Conservation (phyloP, 2,888 invertebrate species). For the Pyrrhia umbra region DNA sequence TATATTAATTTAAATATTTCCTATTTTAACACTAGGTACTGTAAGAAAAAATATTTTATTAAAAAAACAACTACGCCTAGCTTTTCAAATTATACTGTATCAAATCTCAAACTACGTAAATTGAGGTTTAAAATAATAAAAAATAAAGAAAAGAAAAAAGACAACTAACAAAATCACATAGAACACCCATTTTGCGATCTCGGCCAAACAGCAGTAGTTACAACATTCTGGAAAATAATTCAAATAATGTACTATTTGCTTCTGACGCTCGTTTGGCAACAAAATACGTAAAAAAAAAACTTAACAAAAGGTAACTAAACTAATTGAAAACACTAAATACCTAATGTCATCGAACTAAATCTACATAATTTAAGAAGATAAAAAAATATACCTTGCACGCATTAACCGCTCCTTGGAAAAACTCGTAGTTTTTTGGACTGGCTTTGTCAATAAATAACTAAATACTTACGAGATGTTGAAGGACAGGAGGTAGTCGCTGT, state of each 20-base stretch:
- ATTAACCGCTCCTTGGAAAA: too few relatives aligned
- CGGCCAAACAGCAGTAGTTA: constrained; percentile 66
- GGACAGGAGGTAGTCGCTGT: neutral
- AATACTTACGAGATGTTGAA: neutral
- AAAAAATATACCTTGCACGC: too few relatives aligned
- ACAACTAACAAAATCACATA: constrained; percentile 63
- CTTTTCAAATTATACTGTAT: neutral
- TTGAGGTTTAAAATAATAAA: constrained; percentile 9
- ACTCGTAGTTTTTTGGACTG: too few relatives aligned
- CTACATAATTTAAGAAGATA: too few relatives aligned
- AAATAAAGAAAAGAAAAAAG: constrained; percentile 22
- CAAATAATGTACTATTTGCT: constrained; percentile 25
- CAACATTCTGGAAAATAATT: constrained; percentile 66
- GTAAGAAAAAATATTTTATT: too few relatives aligned
- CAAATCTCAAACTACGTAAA: neutral
- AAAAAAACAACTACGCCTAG: neutral
- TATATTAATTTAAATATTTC: too few relatives aligned
- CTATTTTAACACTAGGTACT: too few relatives aligned
- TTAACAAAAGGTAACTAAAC: too few relatives aligned
- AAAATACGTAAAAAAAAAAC: neutral
- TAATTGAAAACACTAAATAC: too few relatives aligned
- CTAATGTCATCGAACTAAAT: too few relatives aligned
- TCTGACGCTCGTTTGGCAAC: neutral
- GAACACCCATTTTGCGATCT: constrained; percentile 70
- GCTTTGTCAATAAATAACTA: too few relatives aligned